A percentile compares a stretch with the other conserved stretches of the same genome.
These are phyloP conservation scores for Andrena haemorrhoa DNA, from an alignment of 2,888 invertebrate genomes.

Conservation along the genomic window DNA sequence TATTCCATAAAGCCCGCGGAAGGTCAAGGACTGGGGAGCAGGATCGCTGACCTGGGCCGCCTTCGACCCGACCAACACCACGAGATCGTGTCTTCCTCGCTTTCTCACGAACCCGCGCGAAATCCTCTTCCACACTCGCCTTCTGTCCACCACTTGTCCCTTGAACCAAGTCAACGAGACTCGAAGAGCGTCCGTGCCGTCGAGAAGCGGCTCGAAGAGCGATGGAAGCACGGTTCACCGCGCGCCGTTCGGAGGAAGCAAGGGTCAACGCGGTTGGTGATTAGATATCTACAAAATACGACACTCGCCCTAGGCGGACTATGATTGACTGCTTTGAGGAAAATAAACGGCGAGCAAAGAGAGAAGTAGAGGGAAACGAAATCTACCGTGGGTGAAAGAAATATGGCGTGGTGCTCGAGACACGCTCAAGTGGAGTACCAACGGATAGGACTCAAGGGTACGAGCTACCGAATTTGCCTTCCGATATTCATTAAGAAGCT, in stretches of 20 bases:
- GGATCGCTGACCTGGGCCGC: constrained; percentile 50
- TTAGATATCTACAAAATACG: constrained; percentile 25
- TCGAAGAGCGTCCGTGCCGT: background rate
- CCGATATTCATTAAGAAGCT: too few species aligned
- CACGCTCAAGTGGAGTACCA: too few species aligned
- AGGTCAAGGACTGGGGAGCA: constrained; percentile 61
- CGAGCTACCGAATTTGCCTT: too few species aligned
- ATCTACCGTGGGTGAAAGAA: too few species aligned
- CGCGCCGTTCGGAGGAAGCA: background rate
- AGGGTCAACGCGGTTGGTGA: constrained; percentile 19
- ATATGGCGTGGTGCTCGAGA: too few species aligned
- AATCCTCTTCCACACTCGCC: background rate
- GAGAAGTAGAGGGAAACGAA: too few species aligned
- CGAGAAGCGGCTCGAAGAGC: too few species aligned
- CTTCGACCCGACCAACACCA: constrained; percentile 14
- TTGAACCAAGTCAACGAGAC: background rate
- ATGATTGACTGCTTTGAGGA: constrained; percentile 20
- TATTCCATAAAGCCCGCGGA: constrained; percentile 50
- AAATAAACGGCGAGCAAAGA: background rate
- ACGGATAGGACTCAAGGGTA: too few species aligned
- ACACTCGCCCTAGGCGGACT: constrained; percentile 5
- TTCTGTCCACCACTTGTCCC: background rate
- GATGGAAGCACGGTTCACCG: too few species aligned
- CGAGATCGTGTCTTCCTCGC: background rate
- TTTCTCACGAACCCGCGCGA: background rate